A percentile compares a stretch with the other conserved stretches of the same genome.
phyloP scores from a whole-genome alignment of 2,113 vertebrate species.

The Zosterops japonicus region DNA sequence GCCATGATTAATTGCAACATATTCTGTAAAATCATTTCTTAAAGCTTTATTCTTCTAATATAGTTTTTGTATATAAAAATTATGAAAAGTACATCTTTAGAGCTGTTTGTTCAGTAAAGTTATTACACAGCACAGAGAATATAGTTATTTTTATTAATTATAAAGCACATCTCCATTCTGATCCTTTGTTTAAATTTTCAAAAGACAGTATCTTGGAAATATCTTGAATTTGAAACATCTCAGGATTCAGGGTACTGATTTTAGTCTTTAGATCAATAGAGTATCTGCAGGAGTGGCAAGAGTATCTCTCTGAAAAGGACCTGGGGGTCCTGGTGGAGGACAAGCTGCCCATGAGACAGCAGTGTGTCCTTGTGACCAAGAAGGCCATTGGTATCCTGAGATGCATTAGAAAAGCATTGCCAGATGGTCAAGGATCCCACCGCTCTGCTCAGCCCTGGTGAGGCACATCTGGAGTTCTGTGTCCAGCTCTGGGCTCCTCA shows the following conservation, averaged over 20 bases:
- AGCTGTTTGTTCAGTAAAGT: slow-evolving; percentile 60
- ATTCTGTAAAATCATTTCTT: slow-evolving; percentile 51
- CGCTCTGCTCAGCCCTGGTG: not conserved
- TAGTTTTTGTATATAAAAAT: slow-evolving; percentile 55
- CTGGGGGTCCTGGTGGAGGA: not conserved
- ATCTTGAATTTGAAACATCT: not conserved
- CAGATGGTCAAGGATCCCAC: not conserved
- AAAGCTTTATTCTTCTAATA: slow-evolving; percentile 68
- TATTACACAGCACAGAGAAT: not conserved
- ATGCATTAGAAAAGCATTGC: not conserved
- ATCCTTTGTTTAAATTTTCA: not conserved
- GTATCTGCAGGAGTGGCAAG: not conserved
- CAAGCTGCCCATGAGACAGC: no score
- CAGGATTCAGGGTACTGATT: not conserved
- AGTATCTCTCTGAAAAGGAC: not conserved
- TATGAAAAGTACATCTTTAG: slow-evolving; percentile 13
- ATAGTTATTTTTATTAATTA: not conserved
- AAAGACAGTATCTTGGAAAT: not conserved
- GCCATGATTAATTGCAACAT: slow-evolving; percentile 8
- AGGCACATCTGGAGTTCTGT: not conserved
- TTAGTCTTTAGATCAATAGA: not conserved
- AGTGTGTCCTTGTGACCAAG: not conserved
- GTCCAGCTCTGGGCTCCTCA: not conserved
- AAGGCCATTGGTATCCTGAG: fast-evolving
- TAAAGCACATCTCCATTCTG: not conserved